Base-by-base conservation (phyloP, 2,797 vertebrate species). In the Lacerta bilineata region DNA sequence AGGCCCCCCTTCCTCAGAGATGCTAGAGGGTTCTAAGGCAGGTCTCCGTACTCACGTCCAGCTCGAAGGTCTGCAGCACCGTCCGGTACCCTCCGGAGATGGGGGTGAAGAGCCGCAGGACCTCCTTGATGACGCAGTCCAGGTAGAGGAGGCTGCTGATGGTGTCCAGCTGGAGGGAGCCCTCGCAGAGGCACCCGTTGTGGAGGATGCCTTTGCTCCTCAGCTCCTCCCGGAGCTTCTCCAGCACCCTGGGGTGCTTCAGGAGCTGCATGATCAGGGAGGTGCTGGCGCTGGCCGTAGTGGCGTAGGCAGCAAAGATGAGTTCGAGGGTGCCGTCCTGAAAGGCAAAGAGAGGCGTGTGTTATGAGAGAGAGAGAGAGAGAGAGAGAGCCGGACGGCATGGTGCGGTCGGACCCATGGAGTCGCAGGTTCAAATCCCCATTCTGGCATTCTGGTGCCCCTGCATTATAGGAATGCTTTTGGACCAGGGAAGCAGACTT, bases 41-140 rank as follows among this genome's bases (percentile, higher is more conserved):
- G 1, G 3, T 18, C 11, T 3, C 36, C 2, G 7, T 43, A 97
- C 99, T 98, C 95, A 99, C 99, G 0, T 99, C 99, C 0, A 99
- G 97, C 95, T 99, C 99, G 0, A 99, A 99, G 89, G 99, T 99
- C 96, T 99, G 98, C 95, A 99, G 97, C 91, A 99, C 99, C 0
- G 98, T 98, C n/a, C 99, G 96, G 95, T 99, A 99, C 5, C 98
- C 99, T 0, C 99, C 99, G 0, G 99, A 99, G 72, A 99, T 97
- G 1, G 99, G 99, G 0, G 98, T 98, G 90, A 98, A 99, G 83
- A 99, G 98, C 41, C 99, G 97, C 90, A 99, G 98, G 66, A 99
- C 98, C 95, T 99, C 99, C 96, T 99, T 99, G 96, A 99, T 98
- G 95, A 99, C 98, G 0, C 99, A 99, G 97, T 99, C 99, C 96